Evolutionary conservation across 2,888 invertebrate genomes (phyloP).

Genomic region (Ophioninae sp.): DNA sequence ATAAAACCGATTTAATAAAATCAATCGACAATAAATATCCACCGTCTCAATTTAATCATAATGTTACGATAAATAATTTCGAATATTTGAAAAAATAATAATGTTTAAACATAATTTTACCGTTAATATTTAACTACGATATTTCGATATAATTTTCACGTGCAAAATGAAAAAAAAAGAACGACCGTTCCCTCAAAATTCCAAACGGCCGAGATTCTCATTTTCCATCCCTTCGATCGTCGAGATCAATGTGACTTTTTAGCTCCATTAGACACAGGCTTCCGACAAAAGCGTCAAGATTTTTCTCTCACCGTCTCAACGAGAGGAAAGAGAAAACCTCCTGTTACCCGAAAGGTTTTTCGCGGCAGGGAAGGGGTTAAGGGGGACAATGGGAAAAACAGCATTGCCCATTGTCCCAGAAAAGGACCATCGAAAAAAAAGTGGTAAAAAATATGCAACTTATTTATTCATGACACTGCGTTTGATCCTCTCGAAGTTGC

Average conservation of each 20-base stretch:
- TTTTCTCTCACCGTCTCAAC: slow-evolving; percentile 13
- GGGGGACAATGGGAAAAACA: background rate
- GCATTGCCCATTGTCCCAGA: slow-evolving; percentile 3
- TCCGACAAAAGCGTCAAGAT: slow-evolving; percentile 28
- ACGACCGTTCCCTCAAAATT: background rate
- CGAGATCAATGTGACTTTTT: background rate
- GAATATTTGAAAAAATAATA: too few relatives aligned
- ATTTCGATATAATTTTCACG: too few relatives aligned
- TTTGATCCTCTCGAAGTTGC: slow-evolving; percentile 51
- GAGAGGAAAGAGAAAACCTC: slow-evolving; percentile 23
- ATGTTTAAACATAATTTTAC: too few relatives aligned
- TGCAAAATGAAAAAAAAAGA: too few relatives aligned
- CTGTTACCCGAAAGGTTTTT: slow-evolving; percentile 26
- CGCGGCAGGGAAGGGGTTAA: slow-evolving; percentile 5
- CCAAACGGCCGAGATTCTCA: background rate
- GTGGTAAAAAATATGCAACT: background rate
- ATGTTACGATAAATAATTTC: too few relatives aligned
- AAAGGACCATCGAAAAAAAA: slow-evolving; percentile 36
- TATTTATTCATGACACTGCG: slow-evolving; percentile 62
- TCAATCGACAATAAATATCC: too few relatives aligned
- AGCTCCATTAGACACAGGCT: background rate
- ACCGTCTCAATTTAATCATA: too few relatives aligned
- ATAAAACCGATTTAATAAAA: too few relatives aligned
- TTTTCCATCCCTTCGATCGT: background rate
- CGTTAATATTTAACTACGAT: too few relatives aligned